Evolutionary conservation across 2,113 vertebrate genomes (phyloP), one percentile per base, ranked within the genome.

Genomic region (Brienomyrus longianalis): DNA sequence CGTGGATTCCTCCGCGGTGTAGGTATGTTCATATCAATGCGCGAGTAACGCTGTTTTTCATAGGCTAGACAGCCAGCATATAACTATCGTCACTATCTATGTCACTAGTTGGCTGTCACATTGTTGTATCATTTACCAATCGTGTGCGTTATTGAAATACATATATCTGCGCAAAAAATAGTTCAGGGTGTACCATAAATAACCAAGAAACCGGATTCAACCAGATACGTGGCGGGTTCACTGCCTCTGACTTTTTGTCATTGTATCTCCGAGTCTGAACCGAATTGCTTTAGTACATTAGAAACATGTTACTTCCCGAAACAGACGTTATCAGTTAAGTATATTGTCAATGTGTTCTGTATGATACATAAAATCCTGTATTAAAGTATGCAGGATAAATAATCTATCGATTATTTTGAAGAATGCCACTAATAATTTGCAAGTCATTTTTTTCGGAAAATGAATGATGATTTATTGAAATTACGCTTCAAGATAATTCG

Each of bases 11-110:
- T 91, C 90, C 91, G 90, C 91, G 2, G 9, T 0, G 21, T 17
- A 1, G 0, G 7, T 45, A 3, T 0, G 0, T 0, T 91, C 23
- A 86, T 95, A 93, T 94, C 91, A 92, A 74, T 95, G 88, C 93
- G 93, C 95, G 85, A 56, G 0, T 51, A n/a, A 85, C 85, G 27
- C 5, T 19, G 4, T 35, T 86, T 31, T 54, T 86, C n/a, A 52
- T 56, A 54, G 85, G 50, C 48, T 86, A 86, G 23, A 50, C 23
- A 6, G 35, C 80, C 39, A 39, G 80, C 35, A 31, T 15, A 39
- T 15, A 39, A 39, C 70, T 1, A 39, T 77, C 9, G 31, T 56
- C 54, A 56, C 54, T 56, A 21, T 56, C 19, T 56, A 21, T 17
- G 31, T 77, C 5, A 39, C 27, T 23, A 39, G 27, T 77, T 15